A percentile compares a stretch with the other conserved stretches of the same genome.
phyloP scores from a whole-genome alignment of 2,113 vertebrate genomes.

The Copsychus sechellarum region DNA sequence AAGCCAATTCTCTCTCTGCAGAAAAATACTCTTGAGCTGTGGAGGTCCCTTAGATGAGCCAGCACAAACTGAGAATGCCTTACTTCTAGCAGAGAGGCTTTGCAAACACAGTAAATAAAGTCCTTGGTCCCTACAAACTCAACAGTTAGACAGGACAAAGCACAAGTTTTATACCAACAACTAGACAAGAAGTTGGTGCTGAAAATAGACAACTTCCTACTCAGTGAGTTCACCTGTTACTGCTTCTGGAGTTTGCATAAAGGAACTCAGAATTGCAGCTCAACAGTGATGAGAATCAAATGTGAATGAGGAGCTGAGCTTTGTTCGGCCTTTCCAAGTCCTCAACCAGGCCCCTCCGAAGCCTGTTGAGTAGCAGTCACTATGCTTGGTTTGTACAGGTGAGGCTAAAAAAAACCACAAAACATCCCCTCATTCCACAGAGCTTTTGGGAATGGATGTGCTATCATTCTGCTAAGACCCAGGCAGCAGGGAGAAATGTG shows the following conservation, averaged over 20 bases:
- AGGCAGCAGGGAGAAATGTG: not conserved
- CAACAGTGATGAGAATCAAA: not conserved
- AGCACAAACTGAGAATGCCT: not conserved
- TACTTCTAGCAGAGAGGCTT: not conserved
- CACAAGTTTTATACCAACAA: not conserved
- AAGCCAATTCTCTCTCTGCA: not conserved
- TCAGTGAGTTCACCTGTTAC: not conserved
- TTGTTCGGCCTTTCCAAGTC: not conserved
- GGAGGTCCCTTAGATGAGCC: not conserved
- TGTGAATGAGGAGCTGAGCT: not conserved
- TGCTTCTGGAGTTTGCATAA: not conserved
- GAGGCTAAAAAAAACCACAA: too few species aligned
- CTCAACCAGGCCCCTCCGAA: not conserved
- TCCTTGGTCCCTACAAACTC: not conserved
- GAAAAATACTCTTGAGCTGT: not conserved
- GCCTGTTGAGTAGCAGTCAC: not conserved
- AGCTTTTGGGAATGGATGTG: rapidly evolving
- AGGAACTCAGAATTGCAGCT: not conserved
- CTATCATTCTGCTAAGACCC: not conserved
- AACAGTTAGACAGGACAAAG: not conserved
- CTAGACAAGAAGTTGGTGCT: rapidly evolving
- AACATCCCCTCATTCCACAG: not conserved
- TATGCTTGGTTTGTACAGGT: rapidly evolving
- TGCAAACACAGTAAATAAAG: not conserved
- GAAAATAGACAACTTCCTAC: not conserved